Percentiles rank a stretch among this genome's conserved stretches.
Conservation (phyloP, 2,888 invertebrate species). For the Shargacucullia verbasci region DNA sequence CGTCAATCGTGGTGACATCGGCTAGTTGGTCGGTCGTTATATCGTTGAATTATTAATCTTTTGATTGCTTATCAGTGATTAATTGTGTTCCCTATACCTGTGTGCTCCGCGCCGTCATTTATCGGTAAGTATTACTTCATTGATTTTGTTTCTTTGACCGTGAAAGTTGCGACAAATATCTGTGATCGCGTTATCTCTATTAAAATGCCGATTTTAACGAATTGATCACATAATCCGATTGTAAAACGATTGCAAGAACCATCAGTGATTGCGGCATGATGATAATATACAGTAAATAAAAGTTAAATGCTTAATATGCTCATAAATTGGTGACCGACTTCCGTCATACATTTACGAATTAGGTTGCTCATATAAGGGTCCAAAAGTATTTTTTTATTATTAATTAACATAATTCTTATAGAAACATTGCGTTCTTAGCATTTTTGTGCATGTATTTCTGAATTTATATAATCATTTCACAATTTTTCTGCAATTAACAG, state of each 20-base stretch:
- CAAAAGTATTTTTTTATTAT: constrained; percentile 10
- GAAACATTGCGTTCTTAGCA: background rate
- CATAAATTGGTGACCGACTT: constrained; percentile 23
- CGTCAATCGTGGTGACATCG: constrained; percentile 67
- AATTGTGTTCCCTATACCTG: constrained; percentile 58
- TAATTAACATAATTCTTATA: constrained; percentile 18
- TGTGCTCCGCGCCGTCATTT: constrained; percentile 58
- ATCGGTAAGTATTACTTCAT: constrained; percentile 67
- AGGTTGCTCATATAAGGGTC: constrained; percentile 7
- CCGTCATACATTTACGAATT: constrained; percentile 24
- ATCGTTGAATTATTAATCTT: constrained; percentile 60
- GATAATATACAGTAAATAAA: constrained; percentile 48
- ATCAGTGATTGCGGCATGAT: constrained; percentile 58
- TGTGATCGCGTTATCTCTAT: constrained; percentile 58
- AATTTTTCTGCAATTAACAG: background rate
- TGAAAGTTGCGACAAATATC: constrained; percentile 36
- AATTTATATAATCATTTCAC: background rate
- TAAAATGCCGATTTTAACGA: constrained; percentile 59
- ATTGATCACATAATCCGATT: constrained; percentile 58
- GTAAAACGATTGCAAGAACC: constrained; percentile 47
- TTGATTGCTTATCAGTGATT: constrained; percentile 66
- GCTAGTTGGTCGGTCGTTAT: constrained; percentile 58
- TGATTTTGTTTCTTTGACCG: constrained; percentile 44
- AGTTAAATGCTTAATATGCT: constrained; percentile 19
- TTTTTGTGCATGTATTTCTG: background rate